Conservation (phyloP, 2,888 invertebrate species). For the Sisyra nigra region DNA sequence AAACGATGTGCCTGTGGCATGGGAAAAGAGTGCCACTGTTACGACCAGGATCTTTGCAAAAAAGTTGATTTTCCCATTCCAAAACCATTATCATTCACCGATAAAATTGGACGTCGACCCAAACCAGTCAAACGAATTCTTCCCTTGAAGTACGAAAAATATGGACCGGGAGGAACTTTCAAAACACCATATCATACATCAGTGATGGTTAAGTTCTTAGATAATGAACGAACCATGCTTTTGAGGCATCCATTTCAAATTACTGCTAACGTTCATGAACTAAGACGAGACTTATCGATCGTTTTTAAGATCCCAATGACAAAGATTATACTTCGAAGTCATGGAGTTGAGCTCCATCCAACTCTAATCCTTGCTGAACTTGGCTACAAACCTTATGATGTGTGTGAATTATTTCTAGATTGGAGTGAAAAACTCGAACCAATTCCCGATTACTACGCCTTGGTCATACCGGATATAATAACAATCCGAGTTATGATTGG, state of each 20-base stretch:
- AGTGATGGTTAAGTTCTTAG: constrained; percentile 15
- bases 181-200: constrained; percentile 1
- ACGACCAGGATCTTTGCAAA: neutral
- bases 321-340: constrained; percentile 16
- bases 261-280: constrained; percentile 13
- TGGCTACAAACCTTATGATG: constrained; percentile 19
- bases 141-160: constrained; percentile 1
- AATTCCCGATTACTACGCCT: constrained; percentile 12
- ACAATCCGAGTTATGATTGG: constrained; percentile 33
- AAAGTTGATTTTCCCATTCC: neutral
- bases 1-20: neutral
- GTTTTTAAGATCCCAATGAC: constrained; percentile 13
- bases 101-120: neutral
- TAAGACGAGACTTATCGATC: constrained; percentile 14
- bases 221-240: constrained; percentile 11
- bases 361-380: constrained; percentile 17
- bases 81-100: neutral
- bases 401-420: constrained; percentile 14
- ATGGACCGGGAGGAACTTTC: neutral
- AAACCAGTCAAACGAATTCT: neutral
- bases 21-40: neutral
- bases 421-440: constrained; percentile 3
- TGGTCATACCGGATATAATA: constrained; percentile 32
- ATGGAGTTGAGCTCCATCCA: constrained; percentile 16
- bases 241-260: constrained; percentile 15